Conservation (phyloP, 30 jellyfish, hydroid and myxozoan genomes). For the Sanderia malayensis region DNA sequence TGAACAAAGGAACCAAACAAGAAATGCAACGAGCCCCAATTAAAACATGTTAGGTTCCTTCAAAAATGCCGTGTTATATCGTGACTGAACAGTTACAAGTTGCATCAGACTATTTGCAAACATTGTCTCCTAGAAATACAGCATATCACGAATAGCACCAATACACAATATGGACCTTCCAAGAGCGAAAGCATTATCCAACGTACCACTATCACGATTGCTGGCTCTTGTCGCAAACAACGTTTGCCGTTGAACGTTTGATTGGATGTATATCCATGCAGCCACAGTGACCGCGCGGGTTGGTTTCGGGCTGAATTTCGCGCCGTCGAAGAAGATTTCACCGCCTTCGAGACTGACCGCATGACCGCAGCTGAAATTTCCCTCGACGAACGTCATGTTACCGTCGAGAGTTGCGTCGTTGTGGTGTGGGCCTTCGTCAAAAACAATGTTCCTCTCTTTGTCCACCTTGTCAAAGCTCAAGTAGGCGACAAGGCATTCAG, state of each 20-base stretch:
- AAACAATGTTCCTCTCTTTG: slow-evolving; percentile 57
- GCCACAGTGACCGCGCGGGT: slow-evolving; percentile 80
- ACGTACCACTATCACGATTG: slow-evolving; percentile 33
- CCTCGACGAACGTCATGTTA: slow-evolving; percentile 62
- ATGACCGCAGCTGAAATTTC: slow-evolving; percentile 81
- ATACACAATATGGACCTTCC: too few relatives aligned
- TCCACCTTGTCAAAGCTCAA: slow-evolving; percentile 90
- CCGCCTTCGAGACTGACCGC: slow-evolving; percentile 81
- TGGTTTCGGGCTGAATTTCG: slow-evolving; percentile 75
- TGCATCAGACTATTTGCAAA: too few relatives aligned
- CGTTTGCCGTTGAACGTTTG: slow-evolving; percentile 62
- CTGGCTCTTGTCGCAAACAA: slow-evolving; percentile 76
- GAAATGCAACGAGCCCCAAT: too few relatives aligned
- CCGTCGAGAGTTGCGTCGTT: slow-evolving; percentile 82
- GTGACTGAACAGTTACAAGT: too few relatives aligned
- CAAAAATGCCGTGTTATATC: too few relatives aligned
- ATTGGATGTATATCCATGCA: slow-evolving; percentile 77
- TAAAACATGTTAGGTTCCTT: too few relatives aligned
- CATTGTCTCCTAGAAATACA: too few relatives aligned
- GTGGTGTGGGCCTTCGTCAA: slow-evolving; percentile 90
- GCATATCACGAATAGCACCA: too few relatives aligned
- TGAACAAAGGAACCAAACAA: too few relatives aligned
- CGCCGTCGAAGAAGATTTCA: slow-evolving; percentile 73
- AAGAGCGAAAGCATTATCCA: neutral
- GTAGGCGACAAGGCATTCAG: slow-evolving; percentile 87